Conservation (phyloP, 2,113 vertebrate genomes). For the Arizona elegans region DNA sequence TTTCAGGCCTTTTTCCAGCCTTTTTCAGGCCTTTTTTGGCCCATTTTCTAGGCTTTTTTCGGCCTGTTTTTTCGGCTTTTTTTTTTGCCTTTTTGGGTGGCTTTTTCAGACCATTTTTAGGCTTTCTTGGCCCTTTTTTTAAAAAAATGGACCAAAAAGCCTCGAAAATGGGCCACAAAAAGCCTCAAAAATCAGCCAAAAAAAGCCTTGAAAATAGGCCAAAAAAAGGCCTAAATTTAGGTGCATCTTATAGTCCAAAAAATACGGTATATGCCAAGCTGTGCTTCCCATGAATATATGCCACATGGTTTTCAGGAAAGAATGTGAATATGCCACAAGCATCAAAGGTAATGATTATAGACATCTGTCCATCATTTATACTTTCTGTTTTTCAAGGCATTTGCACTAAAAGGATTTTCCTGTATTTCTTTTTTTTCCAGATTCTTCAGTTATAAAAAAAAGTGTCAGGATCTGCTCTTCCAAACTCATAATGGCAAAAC, state of each 20-base stretch:
- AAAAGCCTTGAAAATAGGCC: too few species aligned
- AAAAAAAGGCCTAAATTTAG: too few species aligned
- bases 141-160: too few species aligned
- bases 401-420: not conserved
- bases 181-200: too few species aligned
- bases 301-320: not conserved
- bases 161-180: too few species aligned
- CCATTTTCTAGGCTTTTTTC: too few species aligned
- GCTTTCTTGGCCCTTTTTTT: accelerated
- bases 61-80: too few species aligned
- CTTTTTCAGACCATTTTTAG: too few species aligned
- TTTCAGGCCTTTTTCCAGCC: too few species aligned
- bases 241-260: too few species aligned
- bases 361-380: not conserved
- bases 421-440: not conserved
- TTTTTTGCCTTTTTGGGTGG: too few species aligned
- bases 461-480: not conserved
- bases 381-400: not conserved
- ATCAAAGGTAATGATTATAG: not conserved
- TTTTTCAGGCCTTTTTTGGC: too few species aligned
- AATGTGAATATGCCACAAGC: not conserved
- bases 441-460: not conserved
- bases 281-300: not conserved
- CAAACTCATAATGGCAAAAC: not conserved
- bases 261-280: not conserved